These are phyloP conservation scores for Sphaerophoria taeniata DNA, from an alignment of 2,888 invertebrate genomes.

Conservation along the genomic window DNA sequence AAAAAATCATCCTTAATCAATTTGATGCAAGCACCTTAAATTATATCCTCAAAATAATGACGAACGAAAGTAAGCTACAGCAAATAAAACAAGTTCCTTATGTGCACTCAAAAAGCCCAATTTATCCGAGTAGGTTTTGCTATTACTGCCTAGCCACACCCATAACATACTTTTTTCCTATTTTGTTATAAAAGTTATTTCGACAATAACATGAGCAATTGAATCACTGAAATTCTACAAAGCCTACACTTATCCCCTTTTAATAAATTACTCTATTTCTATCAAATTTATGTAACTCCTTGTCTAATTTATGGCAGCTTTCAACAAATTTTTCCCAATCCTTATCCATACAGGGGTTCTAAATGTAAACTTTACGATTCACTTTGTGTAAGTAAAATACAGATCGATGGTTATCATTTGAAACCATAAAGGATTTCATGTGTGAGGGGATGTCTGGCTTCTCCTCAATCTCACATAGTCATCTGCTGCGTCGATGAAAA, in stretches of 20 bases:
- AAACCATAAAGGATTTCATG: conserved; percentile 2
- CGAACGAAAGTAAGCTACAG: too few species aligned
- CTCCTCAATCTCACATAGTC: background rate
- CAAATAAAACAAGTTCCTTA: background rate
- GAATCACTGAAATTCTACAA: background rate
- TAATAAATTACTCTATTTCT: conserved; percentile 33
- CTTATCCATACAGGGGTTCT: background rate
- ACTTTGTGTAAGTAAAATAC: conserved; percentile 9
- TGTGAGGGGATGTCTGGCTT: too few species aligned
- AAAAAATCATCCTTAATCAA: too few species aligned
- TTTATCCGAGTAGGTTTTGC: too few species aligned
- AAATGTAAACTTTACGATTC: conserved; percentile 20
- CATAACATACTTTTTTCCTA: too few species aligned
- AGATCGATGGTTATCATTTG: conserved; percentile 37
- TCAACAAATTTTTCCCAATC: conserved; percentile 13
- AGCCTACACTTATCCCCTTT: conserved; percentile 19
- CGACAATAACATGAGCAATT: conserved; percentile 21
- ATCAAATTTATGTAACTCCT: conserved; percentile 33
- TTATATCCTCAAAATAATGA: too few species aligned
- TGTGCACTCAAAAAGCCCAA: too few species aligned
- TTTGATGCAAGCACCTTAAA: too few species aligned
- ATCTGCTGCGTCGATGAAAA: background rate
- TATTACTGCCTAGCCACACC: too few species aligned
- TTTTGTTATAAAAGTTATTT: conserved; percentile 8
- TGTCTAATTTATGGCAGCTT: conserved; percentile 33